Conservation (phyloP, 2,113 vertebrate genomes). For the Sapayoa aenigma region DNA sequence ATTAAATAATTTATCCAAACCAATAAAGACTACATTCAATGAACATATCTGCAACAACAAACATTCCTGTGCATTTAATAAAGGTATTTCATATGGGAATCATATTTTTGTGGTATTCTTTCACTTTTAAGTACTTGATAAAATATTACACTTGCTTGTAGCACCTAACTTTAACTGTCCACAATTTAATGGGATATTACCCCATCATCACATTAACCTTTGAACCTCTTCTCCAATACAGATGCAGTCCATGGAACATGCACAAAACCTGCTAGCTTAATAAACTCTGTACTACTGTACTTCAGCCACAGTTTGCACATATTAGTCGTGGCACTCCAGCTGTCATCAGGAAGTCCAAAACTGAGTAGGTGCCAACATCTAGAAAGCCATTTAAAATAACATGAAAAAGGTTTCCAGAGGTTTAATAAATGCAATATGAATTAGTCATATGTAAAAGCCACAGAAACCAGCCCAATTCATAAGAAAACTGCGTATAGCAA, state of each 20-base stretch:
- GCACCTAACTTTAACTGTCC: neutral
- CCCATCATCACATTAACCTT: neutral
- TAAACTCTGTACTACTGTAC: neutral
- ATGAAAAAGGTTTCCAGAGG: neutral
- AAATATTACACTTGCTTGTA: neutral
- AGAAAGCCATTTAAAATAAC: neutral
- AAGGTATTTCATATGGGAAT: neutral
- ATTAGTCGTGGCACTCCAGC: neutral
- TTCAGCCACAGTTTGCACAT: neutral
- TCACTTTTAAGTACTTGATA: neutral
- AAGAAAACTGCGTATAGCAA: neutral
- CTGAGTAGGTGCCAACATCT: neutral
- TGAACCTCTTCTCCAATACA: neutral
- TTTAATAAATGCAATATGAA: neutral
- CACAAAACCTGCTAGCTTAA: neutral
- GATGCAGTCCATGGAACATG: neutral
- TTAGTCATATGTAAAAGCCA: neutral
- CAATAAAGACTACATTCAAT: neutral
- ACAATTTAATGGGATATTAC: neutral
- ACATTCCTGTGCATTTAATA: neutral
- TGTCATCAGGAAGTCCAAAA: neutral
- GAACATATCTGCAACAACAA: neutral
- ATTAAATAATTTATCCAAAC: neutral
- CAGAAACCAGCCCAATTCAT: neutral
- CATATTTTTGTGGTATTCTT: neutral